Percentiles rank a stretch among this genome's conserved stretches.
Conservation (phyloP, 1,140 invertebrate genomes). For the Trichonephila inaurata region DNA sequence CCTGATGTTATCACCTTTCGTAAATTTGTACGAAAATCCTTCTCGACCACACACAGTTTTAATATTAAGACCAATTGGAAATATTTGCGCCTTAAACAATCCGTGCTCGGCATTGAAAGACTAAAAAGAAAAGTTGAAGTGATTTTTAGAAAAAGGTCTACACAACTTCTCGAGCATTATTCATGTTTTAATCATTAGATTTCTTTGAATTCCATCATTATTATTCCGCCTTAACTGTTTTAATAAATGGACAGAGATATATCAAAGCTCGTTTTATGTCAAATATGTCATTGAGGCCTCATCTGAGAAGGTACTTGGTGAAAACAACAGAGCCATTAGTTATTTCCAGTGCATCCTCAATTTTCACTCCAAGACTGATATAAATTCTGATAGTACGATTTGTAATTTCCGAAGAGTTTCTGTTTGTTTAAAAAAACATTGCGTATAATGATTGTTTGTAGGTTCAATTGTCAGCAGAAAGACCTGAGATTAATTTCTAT, state of each 20-base stretch:
- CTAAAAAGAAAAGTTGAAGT: not conserved
- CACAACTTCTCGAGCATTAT: not conserved
- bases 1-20: not conserved
- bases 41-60: not conserved
- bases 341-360: too few relatives aligned
- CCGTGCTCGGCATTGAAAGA: not conserved
- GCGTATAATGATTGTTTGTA: not conserved
- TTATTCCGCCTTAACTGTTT: not conserved
- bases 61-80: not conserved
- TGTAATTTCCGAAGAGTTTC: too few relatives aligned
- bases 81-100: not conserved
- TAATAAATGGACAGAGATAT: not conserved
- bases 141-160: not conserved
- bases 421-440: too few relatives aligned
- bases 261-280: not conserved
- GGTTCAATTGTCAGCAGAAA: not conserved
- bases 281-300: not conserved
- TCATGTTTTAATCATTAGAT: not conserved
- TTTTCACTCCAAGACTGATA: too few relatives aligned
- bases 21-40: not conserved
- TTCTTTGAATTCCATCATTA: not conserved
- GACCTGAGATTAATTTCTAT: not conserved
- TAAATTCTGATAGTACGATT: too few relatives aligned
- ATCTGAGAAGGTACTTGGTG: too few relatives aligned
- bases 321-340: too few relatives aligned